phyloP scores from a whole-genome alignment of 2,888 invertebrate species.

The Nemoura dubitans region DNA sequence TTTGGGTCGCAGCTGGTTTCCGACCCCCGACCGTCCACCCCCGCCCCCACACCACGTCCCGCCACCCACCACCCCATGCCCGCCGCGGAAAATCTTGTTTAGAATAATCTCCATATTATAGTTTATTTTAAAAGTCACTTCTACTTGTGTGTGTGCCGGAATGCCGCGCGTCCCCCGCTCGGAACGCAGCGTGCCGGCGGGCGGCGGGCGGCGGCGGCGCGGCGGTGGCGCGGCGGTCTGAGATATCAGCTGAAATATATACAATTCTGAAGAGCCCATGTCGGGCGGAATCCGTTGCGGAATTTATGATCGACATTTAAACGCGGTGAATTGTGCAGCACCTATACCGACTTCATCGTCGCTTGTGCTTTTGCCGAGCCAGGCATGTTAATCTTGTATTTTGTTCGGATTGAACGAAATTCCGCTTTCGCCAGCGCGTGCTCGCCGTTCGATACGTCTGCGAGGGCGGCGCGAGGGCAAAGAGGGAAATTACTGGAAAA shows the following conservation, averaged over 20 bases:
- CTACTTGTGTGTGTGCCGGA: not conserved
- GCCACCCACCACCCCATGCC: not conserved
- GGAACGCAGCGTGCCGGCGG: too few relatives aligned
- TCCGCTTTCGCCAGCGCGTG: not conserved
- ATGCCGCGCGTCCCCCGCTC: not conserved
- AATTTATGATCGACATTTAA: constrained; percentile 19
- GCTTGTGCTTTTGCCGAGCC: too few relatives aligned
- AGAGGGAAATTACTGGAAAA: not conserved
- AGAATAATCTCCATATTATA: constrained; percentile 29
- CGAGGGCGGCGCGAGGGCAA: not conserved
- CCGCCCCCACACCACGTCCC: not conserved
- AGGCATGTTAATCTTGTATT: not conserved
- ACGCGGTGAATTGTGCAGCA: not conserved
- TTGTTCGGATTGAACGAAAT: not conserved
- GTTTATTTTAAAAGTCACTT: constrained; percentile 5
- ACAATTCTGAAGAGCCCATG: not conserved
- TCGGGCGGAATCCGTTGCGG: not conserved
- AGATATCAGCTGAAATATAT: not conserved
- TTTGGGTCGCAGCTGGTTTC: constrained; percentile 30
- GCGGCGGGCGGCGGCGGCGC: too few relatives aligned
- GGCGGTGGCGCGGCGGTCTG: not conserved
- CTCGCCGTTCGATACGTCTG: not conserved
- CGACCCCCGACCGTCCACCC: not conserved
- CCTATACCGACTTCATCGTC: too few relatives aligned
- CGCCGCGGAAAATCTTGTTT: constrained; percentile 25